A percentile compares a stretch with the other conserved stretches of the same genome.
Evolutionary conservation across 2,888 invertebrate genomes (phyloP).

Genomic region (Spodoptera picta): DNA sequence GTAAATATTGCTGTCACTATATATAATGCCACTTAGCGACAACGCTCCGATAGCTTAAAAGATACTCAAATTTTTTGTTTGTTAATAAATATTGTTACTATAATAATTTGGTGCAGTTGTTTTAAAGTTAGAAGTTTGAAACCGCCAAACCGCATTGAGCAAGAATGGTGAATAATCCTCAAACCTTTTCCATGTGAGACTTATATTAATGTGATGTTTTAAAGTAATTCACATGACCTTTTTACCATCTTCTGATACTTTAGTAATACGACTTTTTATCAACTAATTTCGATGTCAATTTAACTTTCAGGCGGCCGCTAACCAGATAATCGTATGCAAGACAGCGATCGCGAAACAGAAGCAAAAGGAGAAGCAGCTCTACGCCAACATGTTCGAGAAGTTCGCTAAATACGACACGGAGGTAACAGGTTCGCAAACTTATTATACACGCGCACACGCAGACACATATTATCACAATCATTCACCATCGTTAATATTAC

Average conservation of each 20-base stretch:
- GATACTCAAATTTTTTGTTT: too few relatives aligned
- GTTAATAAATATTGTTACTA: too few relatives aligned
- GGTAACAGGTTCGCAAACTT: constrained; percentile 88
- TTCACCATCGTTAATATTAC: background rate
- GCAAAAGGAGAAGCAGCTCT: constrained; percentile 95
- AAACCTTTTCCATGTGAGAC: too few relatives aligned
- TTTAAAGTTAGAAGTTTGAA: too few relatives aligned
- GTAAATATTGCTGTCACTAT: constrained; percentile 54
- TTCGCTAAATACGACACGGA: constrained; percentile 94
- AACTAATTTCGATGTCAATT: background rate
- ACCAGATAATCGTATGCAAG: constrained; percentile 92
- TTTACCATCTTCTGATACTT: background rate
- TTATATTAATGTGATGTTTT: too few relatives aligned
- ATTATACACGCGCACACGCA: constrained; percentile 17
- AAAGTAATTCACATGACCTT: background rate
- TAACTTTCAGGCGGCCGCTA: constrained; percentile 91
- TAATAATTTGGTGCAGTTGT: too few relatives aligned
- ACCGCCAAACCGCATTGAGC: too few relatives aligned
- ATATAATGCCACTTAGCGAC: too few relatives aligned
- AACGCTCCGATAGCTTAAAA: too few relatives aligned
- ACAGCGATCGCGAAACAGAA: constrained; percentile 92
- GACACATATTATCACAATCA: background rate
- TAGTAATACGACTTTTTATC: background rate
- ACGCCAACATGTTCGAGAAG: constrained; percentile 98
- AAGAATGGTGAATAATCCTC: too few relatives aligned